Evolutionary conservation across 2,113 vertebrate species (phyloP), one percentile per base, ranked within the genome.

Genomic region (Platichthys stellatus): DNA sequence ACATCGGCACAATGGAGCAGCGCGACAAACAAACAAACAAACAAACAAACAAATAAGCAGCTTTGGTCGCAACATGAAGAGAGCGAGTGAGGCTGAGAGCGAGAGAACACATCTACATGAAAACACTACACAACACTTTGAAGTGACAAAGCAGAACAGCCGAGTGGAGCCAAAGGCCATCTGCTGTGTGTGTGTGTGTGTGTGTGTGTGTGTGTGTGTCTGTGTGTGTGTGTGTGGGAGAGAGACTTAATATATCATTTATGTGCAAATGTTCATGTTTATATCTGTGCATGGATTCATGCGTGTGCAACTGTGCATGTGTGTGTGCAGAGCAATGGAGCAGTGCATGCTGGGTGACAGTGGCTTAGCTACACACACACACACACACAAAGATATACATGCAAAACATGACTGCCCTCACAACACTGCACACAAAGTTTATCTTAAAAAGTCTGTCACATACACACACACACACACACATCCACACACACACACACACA

Each of bases 61-160:
- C 90, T 92, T 87, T 85, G 70, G 83, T 78, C 62, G 72, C 57
- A 58, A 81, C 76, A 83, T 78, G 75, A 86, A 83, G 26, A 69
- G 76, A 81, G 77, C 87, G 80, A 81, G 54, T 45, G 54, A 68
- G 81, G 70, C 73, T 72, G 78, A 63, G 80, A 86, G 49, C 57
- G 76, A 72, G 60, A 64, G 40, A 77, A 77, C 80, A 56, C 84
- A 83, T 84, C 71, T n/a, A 79, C 87, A 91, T 86, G 78, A 90
- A 92, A 90, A 86, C 71, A 83, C 83, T 83, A 78, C 86, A 74
- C 77, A 72, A 69, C 77, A 76, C 87, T 93, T 91, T 93, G 89
- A 93, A 92, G 90, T 92, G 90, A 92, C 90, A 92, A 90, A 85
- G 88, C 85, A 85, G 78, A 84, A 45, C 43, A 45, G 43, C 47